These are phyloP conservation scores for Periophthalmus modestus DNA, from an alignment of 2,113 vertebrate genomes.

Conservation along the genomic window DNA sequence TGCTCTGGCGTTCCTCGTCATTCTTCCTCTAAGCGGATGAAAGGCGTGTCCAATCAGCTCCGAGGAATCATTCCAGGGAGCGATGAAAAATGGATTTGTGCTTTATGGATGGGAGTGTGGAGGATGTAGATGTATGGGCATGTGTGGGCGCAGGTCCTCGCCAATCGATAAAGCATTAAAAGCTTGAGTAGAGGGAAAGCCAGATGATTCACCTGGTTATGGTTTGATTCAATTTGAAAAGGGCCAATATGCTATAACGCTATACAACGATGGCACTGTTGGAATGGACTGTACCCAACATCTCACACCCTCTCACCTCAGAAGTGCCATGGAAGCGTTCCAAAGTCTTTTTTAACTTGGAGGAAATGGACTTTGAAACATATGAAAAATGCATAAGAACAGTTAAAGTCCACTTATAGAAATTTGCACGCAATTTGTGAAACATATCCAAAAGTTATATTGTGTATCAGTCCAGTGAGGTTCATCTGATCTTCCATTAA, in stretches of 20 bases:
- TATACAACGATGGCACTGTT: background rate
- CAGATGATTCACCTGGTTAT: slow-evolving; percentile 67
- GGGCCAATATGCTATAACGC: slow-evolving; percentile 32
- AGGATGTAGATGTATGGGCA: slow-evolving; percentile 20
- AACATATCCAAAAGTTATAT: too few relatives aligned
- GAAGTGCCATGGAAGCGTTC: background rate
- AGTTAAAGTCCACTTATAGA: background rate
- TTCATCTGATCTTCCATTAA: too few relatives aligned
- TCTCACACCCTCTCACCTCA: background rate
- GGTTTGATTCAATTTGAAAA: slow-evolving; percentile 69
- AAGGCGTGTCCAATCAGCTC: slow-evolving; percentile 57
- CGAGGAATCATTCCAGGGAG: slow-evolving; percentile 38
- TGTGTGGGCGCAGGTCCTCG: slow-evolving; percentile 42
- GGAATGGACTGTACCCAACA: background rate
- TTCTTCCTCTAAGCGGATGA: slow-evolving; percentile 25
- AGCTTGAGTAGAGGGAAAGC: slow-evolving; percentile 64
- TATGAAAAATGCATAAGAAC: background rate
- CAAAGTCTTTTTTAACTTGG: background rate
- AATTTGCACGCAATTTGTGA: background rate
- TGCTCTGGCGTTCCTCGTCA: slow-evolving; percentile 5
- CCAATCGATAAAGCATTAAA: slow-evolving; percentile 77
- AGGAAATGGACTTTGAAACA: background rate
- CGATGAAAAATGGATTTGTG: slow-evolving; percentile 66
- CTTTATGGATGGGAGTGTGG: slow-evolving; percentile 32
- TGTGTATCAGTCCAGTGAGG: too few relatives aligned